Evolutionary conservation across 2,113 vertebrate genomes (phyloP), one percentile per base, ranked within the genome.

Genomic region (Eulemur macaco): DNA sequence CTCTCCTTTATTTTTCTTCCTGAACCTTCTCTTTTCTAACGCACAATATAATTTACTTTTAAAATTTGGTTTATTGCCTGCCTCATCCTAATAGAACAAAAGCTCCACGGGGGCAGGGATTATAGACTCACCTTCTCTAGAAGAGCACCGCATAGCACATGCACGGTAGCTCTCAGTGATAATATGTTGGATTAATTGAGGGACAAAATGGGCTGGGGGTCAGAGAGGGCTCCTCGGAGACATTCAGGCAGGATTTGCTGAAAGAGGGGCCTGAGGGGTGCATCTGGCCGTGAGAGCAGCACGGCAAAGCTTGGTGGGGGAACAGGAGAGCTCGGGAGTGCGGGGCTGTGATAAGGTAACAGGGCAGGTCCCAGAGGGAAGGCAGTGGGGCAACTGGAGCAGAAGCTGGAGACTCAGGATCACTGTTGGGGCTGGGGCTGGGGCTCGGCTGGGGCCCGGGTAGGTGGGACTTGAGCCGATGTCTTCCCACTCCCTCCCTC

Each of bases 11-110:
- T 66, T 78, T 95, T 85, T 94, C 45, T 69, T 81, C 42, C 29
- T 64, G 66, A 20, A 95, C 77, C 80, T 64, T 89, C 66, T 97
- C 82, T 94, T 73, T 95, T 95, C n/a, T 91, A 86, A 52, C 4
- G 54, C 45, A 91, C 23, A 64, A 42, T 45, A 80, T 64, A 76
- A 80, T 91, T 89, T 93, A 91, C 82, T 95, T 85, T 95, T 78
- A 89, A 63, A 84, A 52, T 81, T 31, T 77, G 12, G 17, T 83
- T 88, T 89, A 66, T 91, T 89, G 29, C 12, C 69, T 95, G 42
- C 56, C 60, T 89, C 34, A 63, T 89, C 60, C 23, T 82, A 45
- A 93, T 74, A 93, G 77, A 96, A 95, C 21, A 15, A 77, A 96
- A 56, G 23, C 47, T 82, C 47, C n/a, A 23, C 5, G 34, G 88